Evolutionary conservation across 1,140 invertebrate species (phyloP).

Genomic region (Macrosteles quadrilineatus): DNA sequence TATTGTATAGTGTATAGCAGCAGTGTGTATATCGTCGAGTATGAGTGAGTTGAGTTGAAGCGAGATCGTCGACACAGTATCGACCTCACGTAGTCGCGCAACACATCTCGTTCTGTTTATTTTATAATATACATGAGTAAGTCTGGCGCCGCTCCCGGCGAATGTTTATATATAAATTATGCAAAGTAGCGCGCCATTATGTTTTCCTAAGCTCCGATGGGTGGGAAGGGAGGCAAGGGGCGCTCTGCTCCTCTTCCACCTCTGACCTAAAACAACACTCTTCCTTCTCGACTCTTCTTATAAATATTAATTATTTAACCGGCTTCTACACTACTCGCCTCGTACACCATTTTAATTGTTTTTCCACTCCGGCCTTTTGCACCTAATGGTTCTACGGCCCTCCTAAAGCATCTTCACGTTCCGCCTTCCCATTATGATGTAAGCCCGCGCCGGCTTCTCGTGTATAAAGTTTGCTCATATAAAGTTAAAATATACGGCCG

Average conservation of each 20-base stretch:
- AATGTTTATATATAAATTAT: constrained; percentile 33
- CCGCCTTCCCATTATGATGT: constrained; percentile 8
- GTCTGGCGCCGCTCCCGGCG: constrained; percentile 20
- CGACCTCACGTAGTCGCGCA: constrained; percentile 23
- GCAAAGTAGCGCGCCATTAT: constrained; percentile 28
- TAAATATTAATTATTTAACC: constrained; percentile 31
- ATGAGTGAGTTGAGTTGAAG: too few relatives aligned
- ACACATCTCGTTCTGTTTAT: constrained; percentile 25
- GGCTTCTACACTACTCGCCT: constrained; percentile 12
- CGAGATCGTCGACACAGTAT: constrained; percentile 1
- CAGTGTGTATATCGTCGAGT: too few relatives aligned
- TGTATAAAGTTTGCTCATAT: constrained; percentile 20
- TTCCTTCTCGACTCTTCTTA: not conserved
- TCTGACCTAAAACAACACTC: constrained; percentile 30
- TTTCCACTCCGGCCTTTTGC: constrained; percentile 3
- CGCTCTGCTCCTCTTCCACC: not conserved
- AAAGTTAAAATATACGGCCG: constrained; percentile 21
- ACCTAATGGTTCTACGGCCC: constrained; percentile 10
- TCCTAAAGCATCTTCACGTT: not conserved
- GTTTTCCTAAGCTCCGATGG: constrained; percentile 20
- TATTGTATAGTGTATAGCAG: too few relatives aligned
- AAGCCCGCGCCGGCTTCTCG: constrained; percentile 13
- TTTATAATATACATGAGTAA: constrained; percentile 32
- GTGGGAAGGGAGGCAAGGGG: not conserved
- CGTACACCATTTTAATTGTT: constrained; percentile 24